Evolutionary conservation across 1,140 invertebrate genomes (phyloP), one percentile per base, ranked within the genome.

Genomic region (Polyergus mexicanus): DNA sequence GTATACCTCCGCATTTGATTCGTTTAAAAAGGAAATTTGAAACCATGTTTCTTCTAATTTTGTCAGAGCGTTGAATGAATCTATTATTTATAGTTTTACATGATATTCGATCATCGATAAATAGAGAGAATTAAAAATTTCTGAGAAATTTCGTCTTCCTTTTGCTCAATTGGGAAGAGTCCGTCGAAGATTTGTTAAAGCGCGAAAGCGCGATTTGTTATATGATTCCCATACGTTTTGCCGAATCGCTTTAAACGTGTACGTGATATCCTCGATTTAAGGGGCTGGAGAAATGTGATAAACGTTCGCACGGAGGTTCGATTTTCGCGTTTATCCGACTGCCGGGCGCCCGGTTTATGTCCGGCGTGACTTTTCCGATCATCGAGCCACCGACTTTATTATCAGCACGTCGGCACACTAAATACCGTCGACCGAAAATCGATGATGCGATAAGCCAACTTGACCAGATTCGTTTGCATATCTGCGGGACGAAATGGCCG

Each of bases 361-460:
- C 68, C 78, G 78, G 78, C 38, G 68, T 72, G 78, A 83, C 66
- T 83, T 83, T 83, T 74, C 78, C 78, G 78, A 83, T 83, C 78
- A 74, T 83, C 68, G 68, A 80, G 63, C 69, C 65, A 3, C 35
- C 76, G 63, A 74, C 78, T 83, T 83, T 83, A 83, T 83, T 83
- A 83, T 83, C 78, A 35, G 54, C 35, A 35, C n/a, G 22, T 25
- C 78, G 78, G 54, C 68, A 22, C 78, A 22, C 78, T 83, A 74
- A 74, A 83, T 74, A 58, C 47, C 68, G n/a, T 19, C 32, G 66
- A 38, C 51, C 54, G 41, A 83, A 83, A 83, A 83, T 83, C 78
- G 68, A 83, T 83, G 78, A 60, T n/a, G 68, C 78, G 78, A 83
- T 83, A 83, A 83, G 78, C 78, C 78, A 74, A 83, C 78, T 83